Conservation (phyloP, 2,888 invertebrate genomes). For the Aphodius granarius region DNA sequence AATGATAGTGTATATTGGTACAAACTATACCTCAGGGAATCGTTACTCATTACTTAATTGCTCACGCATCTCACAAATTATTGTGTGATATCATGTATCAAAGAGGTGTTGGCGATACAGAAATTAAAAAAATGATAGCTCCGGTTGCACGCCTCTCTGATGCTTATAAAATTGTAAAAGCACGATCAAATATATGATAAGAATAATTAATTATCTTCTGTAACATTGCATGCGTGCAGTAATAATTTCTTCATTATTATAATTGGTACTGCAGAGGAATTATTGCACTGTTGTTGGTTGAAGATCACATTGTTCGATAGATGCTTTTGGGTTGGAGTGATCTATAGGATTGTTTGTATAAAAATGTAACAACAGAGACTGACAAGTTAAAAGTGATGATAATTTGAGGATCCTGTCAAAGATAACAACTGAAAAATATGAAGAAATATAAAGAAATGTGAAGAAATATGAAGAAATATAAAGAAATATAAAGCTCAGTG, state of each 20-base stretch:
- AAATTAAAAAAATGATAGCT: not conserved
- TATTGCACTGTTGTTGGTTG: not conserved
- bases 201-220: not conserved
- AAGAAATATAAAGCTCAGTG: too few relatives aligned
- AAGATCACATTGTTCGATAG: not conserved
- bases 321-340: too few relatives aligned
- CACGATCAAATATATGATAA: not conserved
- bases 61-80: not conserved
- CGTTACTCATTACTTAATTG: not conserved
- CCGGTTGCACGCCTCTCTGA: not conserved
- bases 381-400: too few relatives aligned
- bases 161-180: not conserved
- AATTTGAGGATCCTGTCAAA: not conserved
- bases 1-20: not conserved
- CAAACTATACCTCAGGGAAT: not conserved
- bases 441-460: too few relatives aligned
- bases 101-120: not conserved
- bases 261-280: not conserved
- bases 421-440: too few relatives aligned
- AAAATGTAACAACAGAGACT: too few relatives aligned
- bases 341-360: too few relatives aligned
- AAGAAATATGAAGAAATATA: too few relatives aligned
- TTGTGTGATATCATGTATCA: not conserved
- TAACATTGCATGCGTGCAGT: not conserved
- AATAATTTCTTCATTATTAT: not conserved